Evolutionary conservation across 2,888 invertebrate genomes (phyloP), one percentile per base, ranked within the genome.

Genomic region (Perithous albicinctus): DNA sequence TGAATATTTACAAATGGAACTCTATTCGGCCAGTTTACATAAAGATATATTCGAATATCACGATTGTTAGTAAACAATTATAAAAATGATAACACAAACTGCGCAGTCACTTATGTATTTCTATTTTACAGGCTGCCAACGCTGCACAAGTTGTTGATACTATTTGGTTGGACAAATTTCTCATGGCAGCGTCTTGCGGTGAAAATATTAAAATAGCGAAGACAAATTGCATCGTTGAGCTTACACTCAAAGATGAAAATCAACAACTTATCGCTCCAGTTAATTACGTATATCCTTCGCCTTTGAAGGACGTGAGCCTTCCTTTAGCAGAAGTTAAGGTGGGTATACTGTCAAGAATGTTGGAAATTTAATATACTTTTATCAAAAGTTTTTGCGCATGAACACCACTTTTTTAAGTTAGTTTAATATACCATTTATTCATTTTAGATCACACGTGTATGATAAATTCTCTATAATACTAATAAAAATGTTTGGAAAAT

Each of bases 261-360:
- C 93, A 93, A 0, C 89, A 93, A 0, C 48, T 80, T 43, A 90
- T 94, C 0, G 93, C 95, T 2, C 95, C 97, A 0, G 93, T 94
- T 75, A 97, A 96, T 90, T 96, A 95, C 86, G 92, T 96, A 2
- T 96, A 96, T 87, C 96, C 96, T 0, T 93, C 91, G 46, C 92
- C 94, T 18, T 93, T 96, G 51, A 95, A 95, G 86, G 88, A 93
- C 46, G 93, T 94, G 0, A 92, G 92, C 79, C 91, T 96, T 51
- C 91, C 88, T 56, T 87, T 93, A 85, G 95, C 96, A 0, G 91
- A 92, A n/a, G 92, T 96, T 51, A 89, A 93, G 90, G 96, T 96
- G 89, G 91, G 86, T 43, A 66, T 73, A 8, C 43, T 10, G 67
- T 1, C 46, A 15, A 48, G n/a, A n/a, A n/a, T n/a, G n/a, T n/a